Evolutionary conservation across 2,797 vertebrate genomes (phyloP).

Genomic region (Parotocinclus haroldoi): DNA sequence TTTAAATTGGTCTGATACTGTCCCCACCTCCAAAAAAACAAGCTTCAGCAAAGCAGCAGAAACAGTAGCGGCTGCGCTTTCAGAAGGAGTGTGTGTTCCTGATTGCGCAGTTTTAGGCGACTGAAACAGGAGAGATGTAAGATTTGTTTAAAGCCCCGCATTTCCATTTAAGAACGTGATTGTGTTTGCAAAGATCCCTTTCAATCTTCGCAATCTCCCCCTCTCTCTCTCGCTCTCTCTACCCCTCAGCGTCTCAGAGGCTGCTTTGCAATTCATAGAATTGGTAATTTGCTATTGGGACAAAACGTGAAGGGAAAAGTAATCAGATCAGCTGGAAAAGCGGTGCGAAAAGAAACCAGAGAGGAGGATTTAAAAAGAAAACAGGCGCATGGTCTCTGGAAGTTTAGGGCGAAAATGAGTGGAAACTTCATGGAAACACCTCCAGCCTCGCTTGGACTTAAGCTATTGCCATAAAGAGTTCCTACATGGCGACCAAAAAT

Average conservation of each 20-base stretch:
- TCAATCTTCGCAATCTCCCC: conserved; percentile 77
- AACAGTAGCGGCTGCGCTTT: conserved; percentile 62
- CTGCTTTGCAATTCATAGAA: conserved; percentile 93
- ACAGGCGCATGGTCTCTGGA: conserved; percentile 61
- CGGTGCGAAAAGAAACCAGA: conserved; percentile 67
- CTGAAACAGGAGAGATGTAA: conserved; percentile 85
- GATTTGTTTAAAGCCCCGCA: conserved; percentile 86
- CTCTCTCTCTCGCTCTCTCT: conserved; percentile 53
- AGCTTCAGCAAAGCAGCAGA: conserved; percentile 48
- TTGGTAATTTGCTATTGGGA: conserved; percentile 92
- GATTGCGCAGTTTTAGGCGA: conserved; percentile 83
- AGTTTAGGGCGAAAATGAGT: conserved; percentile 62
- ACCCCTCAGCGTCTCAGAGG: conserved; percentile 81
- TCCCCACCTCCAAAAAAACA: conserved; percentile 25
- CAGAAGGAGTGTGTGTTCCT: conserved; percentile 71
- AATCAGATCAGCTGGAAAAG: conserved; percentile 84
- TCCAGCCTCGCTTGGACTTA: too few relatives aligned
- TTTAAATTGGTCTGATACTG: conserved; percentile 70
- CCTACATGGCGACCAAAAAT: too few relatives aligned
- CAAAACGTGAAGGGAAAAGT: conserved; percentile 91
- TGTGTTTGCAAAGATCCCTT: conserved; percentile 89
- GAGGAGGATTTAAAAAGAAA: conserved; percentile 40
- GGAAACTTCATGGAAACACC: too few relatives aligned
- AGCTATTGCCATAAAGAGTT: too few relatives aligned
- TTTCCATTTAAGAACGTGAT: conserved; percentile 90